Evolutionary conservation across 2,113 vertebrate species (phyloP), one percentile per base, ranked within the genome.

Genomic region (Labeo catla): DNA sequence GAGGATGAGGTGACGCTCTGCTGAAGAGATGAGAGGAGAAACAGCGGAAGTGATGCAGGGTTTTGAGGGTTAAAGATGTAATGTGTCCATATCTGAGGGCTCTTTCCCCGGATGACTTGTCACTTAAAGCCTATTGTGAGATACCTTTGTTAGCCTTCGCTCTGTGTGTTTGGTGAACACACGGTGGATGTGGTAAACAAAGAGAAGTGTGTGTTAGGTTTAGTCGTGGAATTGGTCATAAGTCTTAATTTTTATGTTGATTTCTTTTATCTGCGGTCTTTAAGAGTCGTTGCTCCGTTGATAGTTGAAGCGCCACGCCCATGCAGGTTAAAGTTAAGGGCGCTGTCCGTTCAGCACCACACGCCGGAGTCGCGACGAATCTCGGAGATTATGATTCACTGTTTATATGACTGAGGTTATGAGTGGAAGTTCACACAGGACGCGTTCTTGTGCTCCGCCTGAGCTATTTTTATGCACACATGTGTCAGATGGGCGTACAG

Each of bases 281-380:
- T 5, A 80, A 61, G 45, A 21, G 43, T 68, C 45, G 23, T 54
- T 36, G 49, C 50, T 9, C 28, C 2, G 36, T 73, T n/a, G 28
- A 13, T 70, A 73, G 68, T 91, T 88, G 83, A 19, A 16, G 45
- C 84, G 93, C 92, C 94, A 93, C 92, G 90, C 92, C 91, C 92
- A 84, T 84, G 82, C 82, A 84, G 82, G 82, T 84, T 86, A 79
- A 76, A 54, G 78, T 49, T 86, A 89, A 88, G 87, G 92, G 92
- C 90, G 93, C 95, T 95, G 93, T 95, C 92, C 91, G 50, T 94
- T 94, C 94, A 94, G 94, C 93, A 94, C 94, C 93, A 87, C 79
- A 36, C 68, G 84, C 65, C 15, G 49, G 61, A 21, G 16, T 16
- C 47, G 36, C 8, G 59, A 81, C 39, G 13, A 23, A 65, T 63